Base-by-base conservation (phyloP, 1,140 invertebrate genomes). In the Acromyrmex echinatior region DNA sequence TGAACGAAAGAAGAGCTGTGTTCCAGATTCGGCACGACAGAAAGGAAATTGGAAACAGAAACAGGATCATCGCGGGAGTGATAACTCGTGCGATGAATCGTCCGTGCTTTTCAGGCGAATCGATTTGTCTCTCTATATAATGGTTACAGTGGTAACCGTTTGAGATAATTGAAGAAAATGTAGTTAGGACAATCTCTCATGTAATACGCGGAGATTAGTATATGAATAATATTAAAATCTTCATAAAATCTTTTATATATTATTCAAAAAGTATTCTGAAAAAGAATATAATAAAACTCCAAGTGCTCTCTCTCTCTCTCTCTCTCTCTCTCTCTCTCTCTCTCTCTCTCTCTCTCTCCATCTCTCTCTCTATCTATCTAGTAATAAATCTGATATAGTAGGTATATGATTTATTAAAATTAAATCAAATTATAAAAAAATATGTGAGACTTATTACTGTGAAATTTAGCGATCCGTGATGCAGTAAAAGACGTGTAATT, bases 11-110 rank as follows among this genome's bases (percentile, higher is more conserved):
- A 84, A 84, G 80, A 76, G 56, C 80, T 25, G 56, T 76, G 70
- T 35, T 84, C 80, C n/a, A 49, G 56, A 76, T 84, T 76, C 53
- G 21, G 49, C 68, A 49, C 79, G 80, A 49, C 56, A 62, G 80
- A 35, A 62, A 76, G 68, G 58, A 71, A 84, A 84, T 84, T 84
- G 80, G 70, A 74, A 84, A 84, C 70, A 49, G 80, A 84, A 82
- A 60, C 70, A 74, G 68, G 39, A 84, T 62, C 80, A 31, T 76
- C 80, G 68, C 35, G 53, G 28, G 25, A 62, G 35, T 28, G 80
- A 84, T 76, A 49, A 56, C 70, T 51, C 18, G 35, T 45, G 56
- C 56, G 56, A 58, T 58, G 39, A 63, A 63, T 74, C 18, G 70
- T 56, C 28, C 28, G 80, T n/a, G 80, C 58, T 63, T 84, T 84